Evolutionary conservation across 2,113 vertebrate genomes (phyloP).

Genomic region (Blennius ocellaris): DNA sequence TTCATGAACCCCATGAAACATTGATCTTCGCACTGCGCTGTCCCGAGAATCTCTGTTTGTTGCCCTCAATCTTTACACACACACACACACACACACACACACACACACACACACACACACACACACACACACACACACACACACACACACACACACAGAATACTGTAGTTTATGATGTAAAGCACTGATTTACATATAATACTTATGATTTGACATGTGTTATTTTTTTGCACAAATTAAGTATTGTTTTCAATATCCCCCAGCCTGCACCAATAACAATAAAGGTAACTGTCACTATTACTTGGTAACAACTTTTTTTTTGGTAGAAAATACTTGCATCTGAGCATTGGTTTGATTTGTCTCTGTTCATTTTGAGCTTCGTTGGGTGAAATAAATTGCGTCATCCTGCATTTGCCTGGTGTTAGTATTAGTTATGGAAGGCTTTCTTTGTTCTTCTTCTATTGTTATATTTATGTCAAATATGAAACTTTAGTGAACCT

Average conservation of each 20-base stretch:
- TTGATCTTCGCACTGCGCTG: constrained; percentile 3
- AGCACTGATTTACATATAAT: constrained; percentile 30
- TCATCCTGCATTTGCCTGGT: constrained; percentile 71
- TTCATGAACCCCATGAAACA: constrained; percentile 26
- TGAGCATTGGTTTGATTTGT: constrained; percentile 70
- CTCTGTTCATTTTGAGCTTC: constrained; percentile 66
- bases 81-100: no score
- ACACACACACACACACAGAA: constrained; percentile 8
- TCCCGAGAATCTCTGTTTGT: constrained; percentile 5
- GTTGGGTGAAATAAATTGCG: constrained; percentile 58
- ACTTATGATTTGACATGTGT: constrained; percentile 53
- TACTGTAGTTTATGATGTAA: constrained; percentile 31
- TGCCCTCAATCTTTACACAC: neutral
- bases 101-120: no score
- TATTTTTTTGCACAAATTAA: constrained; percentile 73
- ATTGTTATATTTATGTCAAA: constrained; percentile 4
- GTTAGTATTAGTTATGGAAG: constrained; percentile 77
- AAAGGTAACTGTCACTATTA: constrained; percentile 82
- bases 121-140: neutral
- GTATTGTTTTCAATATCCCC: constrained; percentile 79
- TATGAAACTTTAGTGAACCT: neutral
- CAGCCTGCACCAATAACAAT: constrained; percentile 85
- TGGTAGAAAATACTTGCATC: constrained; percentile 67
- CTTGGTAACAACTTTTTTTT: constrained; percentile 69
- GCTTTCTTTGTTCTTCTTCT: constrained; percentile 45